Base-by-base conservation (phyloP, 2,888 invertebrate genomes). In the Noctua pronuba region DNA sequence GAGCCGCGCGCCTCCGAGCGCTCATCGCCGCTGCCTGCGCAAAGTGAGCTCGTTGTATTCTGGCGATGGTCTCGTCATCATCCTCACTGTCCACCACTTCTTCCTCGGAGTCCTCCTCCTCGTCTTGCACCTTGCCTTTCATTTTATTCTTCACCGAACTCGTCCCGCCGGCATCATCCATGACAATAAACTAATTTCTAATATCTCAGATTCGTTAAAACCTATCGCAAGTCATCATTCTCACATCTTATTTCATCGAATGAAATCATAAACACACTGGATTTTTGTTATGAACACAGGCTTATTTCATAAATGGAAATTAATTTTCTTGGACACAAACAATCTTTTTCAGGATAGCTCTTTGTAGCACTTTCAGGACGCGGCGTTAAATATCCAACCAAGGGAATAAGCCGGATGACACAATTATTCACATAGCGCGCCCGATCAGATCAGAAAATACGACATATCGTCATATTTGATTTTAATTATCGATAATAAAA, bases 11-110 rank as follows among this genome's bases (percentile, higher is more conserved):
- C 80, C 94, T 94, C 28, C 95, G 94, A 77, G 94, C 91, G 85
- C 91, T 95, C 95, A 95, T 95, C 70, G 96, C 96, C 21, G 96
- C 95, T 31, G 96, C 91, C 87, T 96, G 95, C 13, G 96, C 96
- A 86, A 95, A 96, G 89, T 95, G 96, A 75, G 95, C 96, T 79
- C 96, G 94, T 89, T 95, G 96, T 91, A 96, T 96, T 89, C 96
- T 93, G 35, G 96, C 96, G 67, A 96, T 96, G 49, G 96, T 96
- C 84, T 96, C 96, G 69, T 96, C 96, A 64, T 97, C 97, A 73
- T 97, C 96, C 62, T 96, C 97, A 77, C 95, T 96, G 76, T 96
- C 96, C 86, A 94, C 90, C 60, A 94, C 90, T 78, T 95, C 95
- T 44, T 95, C 96, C 24, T 95, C 96, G 7, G 95, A 94, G 7